Evolutionary conservation across 2,113 vertebrate species (phyloP).

Genomic region (Coreoperca whiteheadi): DNA sequence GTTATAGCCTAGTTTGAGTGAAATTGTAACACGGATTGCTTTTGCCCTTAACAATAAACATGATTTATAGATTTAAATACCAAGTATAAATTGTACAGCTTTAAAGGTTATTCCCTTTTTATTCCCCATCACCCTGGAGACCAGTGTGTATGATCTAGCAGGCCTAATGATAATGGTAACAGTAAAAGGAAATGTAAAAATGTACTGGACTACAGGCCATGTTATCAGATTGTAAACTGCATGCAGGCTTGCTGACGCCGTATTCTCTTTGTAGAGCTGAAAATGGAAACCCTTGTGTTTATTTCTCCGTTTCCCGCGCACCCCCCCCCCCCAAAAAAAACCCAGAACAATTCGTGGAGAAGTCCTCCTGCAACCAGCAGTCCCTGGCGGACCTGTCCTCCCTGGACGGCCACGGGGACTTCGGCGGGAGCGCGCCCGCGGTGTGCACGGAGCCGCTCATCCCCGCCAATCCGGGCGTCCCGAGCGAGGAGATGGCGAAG

Average conservation of each 20-base stretch:
- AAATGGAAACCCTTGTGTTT: not conserved
- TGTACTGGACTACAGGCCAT: no score
- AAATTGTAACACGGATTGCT: not conserved
- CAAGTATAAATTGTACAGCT: not conserved
- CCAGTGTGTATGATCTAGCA: not conserved
- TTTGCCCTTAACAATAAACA: not conserved
- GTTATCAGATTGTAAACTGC: not conserved
- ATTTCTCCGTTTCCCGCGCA: not conserved
- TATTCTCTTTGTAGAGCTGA: not conserved
- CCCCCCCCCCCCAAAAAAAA: constrained; percentile 61
- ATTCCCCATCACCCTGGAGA: not conserved
- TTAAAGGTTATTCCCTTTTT: not conserved
- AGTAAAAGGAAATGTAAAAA: not conserved
- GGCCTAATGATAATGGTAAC: not conserved
- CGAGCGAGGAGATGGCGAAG: constrained; percentile 98
- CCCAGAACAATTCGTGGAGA: constrained; percentile 95
- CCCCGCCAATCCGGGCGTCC: constrained; percentile 91
- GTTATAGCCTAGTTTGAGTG: not conserved
- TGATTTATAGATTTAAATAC: not conserved
- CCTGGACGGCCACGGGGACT: constrained; percentile 89
- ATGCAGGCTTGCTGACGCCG: not conserved
- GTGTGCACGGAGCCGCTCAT: constrained; percentile 96
- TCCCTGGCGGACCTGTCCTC: constrained; percentile 88
- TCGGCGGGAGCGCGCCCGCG: constrained; percentile 83
- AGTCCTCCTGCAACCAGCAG: constrained; percentile 93